phyloP scores from a whole-genome alignment of 2,113 vertebrate genomes.

The Alethe diademata region DNA sequence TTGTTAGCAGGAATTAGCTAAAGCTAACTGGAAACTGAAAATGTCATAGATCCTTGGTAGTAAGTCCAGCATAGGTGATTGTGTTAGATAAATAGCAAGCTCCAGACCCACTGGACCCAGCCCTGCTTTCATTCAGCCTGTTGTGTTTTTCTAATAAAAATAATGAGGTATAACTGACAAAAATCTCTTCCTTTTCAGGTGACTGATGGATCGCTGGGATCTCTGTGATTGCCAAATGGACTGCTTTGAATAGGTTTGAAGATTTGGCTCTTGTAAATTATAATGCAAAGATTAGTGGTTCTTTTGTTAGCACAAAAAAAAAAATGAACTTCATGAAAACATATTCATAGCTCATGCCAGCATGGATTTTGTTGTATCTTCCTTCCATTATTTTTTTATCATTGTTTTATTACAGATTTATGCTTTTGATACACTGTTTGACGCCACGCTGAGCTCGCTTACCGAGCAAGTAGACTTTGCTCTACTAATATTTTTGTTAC shows the following conservation, averaged over 20 bases:
- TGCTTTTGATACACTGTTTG: neutral
- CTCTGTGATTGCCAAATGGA: slow-evolving; percentile 2
- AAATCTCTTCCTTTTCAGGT: slow-evolving; percentile 67
- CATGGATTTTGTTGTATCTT: slow-evolving; percentile 61
- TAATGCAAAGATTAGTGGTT: slow-evolving; percentile 64
- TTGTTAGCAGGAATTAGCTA: neutral
- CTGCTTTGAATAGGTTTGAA: slow-evolving; percentile 76
- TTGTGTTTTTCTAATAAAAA: neutral
- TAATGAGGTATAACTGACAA: neutral
- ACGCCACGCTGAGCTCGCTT: slow-evolving; percentile 47
- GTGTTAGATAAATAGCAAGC: neutral
- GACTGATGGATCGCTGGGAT: neutral
- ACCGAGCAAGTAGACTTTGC: slow-evolving; percentile 1
- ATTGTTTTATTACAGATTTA: slow-evolving; percentile 40
- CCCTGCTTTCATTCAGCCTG: neutral
- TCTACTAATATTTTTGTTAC: neutral
- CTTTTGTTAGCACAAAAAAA: slow-evolving; percentile 39
- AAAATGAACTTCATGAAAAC: slow-evolving; percentile 60
- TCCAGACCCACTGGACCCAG: neutral
- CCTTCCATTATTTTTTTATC: slow-evolving; percentile 56
- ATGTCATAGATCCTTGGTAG: neutral
- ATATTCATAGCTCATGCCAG: slow-evolving; percentile 18
- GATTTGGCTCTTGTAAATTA: slow-evolving; percentile 65
- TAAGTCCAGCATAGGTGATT: neutral
- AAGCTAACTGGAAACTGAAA: neutral